Base-by-base conservation (phyloP, 2,797 vertebrate genomes). In the Mionectes olivaceus region DNA sequence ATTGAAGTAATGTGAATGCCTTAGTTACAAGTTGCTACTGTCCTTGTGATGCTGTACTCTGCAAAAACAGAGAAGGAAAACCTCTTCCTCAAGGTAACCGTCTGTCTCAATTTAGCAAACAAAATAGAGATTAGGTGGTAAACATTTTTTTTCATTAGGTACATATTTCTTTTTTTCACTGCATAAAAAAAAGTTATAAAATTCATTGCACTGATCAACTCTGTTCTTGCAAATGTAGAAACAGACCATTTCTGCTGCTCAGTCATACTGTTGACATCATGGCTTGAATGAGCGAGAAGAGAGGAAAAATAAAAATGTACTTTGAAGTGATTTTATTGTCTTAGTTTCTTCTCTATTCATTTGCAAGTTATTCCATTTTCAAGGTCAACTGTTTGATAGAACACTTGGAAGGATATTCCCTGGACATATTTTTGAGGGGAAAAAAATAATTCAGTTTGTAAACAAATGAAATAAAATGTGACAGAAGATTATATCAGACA, bases 391-490 rank as follows among this genome's bases (percentile, higher is more conserved):
- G 19, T 63, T 88, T 82, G 67, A 90, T 90, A 86, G 59, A 77
- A 56, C 33, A 87, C 74, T 93, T 91, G 46, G 77, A 96, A 94
- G 37, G 63, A 90, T 94, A 95, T 95, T 96, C 92, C 82, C 82
- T 81, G 89, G 84, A 95, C 32, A 11, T 93, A 89, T 77, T 84
- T 95, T 96, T 94, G 56, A 88, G 47, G 35, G 77, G 6, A 43
- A 87, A 94, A 73, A 77, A 61, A 55, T 64, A 88, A 65, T 52
- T 22, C 32, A n/a, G 81, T 95, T 94, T 95, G 94, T 95, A 97
- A 96, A 94, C 92, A 96, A 95, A 92, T 68, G 53, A 95, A 95
- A 96, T 93, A 91, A 82, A 94, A 96, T 89, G 92, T 94, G 91
- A 95, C 95, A 97, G 95, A 91, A 82, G 52, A 91, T 78, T 30